Percentiles rank a stretch among this genome's conserved stretches.
Conservation (phyloP, 2,797 vertebrate species). For the Amblyraja radiata region DNA sequence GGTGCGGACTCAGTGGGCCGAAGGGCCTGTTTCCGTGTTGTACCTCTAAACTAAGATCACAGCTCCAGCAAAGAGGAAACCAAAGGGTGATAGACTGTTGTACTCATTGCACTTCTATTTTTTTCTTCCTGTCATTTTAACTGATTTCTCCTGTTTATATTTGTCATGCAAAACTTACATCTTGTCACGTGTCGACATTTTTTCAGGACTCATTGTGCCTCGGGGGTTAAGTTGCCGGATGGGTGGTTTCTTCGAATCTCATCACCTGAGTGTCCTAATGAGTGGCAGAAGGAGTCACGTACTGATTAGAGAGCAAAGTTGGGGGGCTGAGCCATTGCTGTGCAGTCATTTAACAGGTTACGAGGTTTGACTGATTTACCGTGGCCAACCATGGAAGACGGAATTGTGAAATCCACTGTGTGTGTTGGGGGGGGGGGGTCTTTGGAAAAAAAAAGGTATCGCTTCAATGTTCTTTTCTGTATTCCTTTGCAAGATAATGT, state of each 20-base stretch:
- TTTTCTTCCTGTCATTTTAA: conserved; percentile 32
- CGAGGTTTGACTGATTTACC: conserved; percentile 41
- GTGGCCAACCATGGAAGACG: conserved; percentile 43
- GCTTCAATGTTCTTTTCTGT: conserved; percentile 44
- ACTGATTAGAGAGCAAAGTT: conserved; percentile 42
- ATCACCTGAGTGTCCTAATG: conserved; percentile 43
- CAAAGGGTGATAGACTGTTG: no score
- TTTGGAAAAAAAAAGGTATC: conserved; percentile 39
- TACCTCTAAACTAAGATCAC: no score
- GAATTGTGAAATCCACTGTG: conserved; percentile 41
- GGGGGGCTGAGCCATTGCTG: conserved; percentile 41
- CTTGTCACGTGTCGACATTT: conserved; percentile 40
- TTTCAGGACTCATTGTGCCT: conserved; percentile 41
- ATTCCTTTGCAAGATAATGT: conserved; percentile 39
- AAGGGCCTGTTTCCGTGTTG: no score
- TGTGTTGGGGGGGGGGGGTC: background rate
- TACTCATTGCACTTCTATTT: background rate
- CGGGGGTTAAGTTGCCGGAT: conserved; percentile 39
- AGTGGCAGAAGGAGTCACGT: conserved; percentile 44
- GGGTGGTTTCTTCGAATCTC: conserved; percentile 40
- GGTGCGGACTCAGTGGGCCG: no score
- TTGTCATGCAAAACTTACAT: conserved; percentile 38
- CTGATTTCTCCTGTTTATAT: conserved; percentile 41
- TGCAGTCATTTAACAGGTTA: conserved; percentile 43
- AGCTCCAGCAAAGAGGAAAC: background rate